Conservation (phyloP, 1,140 invertebrate species). For the Ips typographus region DNA sequence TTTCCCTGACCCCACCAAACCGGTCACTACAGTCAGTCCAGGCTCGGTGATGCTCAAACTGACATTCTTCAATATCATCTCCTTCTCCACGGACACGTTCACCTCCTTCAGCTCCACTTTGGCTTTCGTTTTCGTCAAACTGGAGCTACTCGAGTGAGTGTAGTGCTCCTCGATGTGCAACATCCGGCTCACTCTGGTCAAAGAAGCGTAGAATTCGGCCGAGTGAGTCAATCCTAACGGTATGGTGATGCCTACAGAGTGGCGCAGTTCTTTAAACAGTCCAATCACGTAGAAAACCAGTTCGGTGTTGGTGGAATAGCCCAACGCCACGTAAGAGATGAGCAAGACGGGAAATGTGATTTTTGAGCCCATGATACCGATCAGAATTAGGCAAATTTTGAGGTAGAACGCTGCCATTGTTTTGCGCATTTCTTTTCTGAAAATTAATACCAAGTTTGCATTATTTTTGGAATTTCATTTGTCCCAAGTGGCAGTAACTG, state of each 20-base stretch:
- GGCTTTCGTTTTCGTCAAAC: constrained; percentile 50
- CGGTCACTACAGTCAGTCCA: constrained; percentile 71
- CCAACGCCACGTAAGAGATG: constrained; percentile 71
- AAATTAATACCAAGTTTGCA: constrained; percentile 4
- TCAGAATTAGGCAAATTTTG: constrained; percentile 34
- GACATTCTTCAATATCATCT: constrained; percentile 62
- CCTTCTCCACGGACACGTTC: constrained; percentile 26
- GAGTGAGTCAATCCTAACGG: constrained; percentile 57
- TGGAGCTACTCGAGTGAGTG: constrained; percentile 5
- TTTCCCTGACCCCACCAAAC: constrained; percentile 83
- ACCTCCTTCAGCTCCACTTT: constrained; percentile 76
- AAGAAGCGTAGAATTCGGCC: constrained; percentile 29
- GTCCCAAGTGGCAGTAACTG: neutral
- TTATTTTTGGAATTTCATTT: neutral
- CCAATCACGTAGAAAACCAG: constrained; percentile 75
- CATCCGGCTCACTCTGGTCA: constrained; percentile 48
- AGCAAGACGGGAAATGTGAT: constrained; percentile 55
- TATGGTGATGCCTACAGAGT: constrained; percentile 73
- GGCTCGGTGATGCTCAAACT: constrained; percentile 56
- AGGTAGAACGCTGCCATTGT: constrained; percentile 41
- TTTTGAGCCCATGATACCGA: constrained; percentile 67
- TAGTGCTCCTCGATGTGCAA: constrained; percentile 54
- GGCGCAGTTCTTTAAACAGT: constrained; percentile 71
- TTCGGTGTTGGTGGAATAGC: constrained; percentile 69
- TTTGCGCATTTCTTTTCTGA: constrained; percentile 42